phyloP scores from a whole-genome alignment of 2,797 vertebrate genomes.

The Pteropus rufus region DNA sequence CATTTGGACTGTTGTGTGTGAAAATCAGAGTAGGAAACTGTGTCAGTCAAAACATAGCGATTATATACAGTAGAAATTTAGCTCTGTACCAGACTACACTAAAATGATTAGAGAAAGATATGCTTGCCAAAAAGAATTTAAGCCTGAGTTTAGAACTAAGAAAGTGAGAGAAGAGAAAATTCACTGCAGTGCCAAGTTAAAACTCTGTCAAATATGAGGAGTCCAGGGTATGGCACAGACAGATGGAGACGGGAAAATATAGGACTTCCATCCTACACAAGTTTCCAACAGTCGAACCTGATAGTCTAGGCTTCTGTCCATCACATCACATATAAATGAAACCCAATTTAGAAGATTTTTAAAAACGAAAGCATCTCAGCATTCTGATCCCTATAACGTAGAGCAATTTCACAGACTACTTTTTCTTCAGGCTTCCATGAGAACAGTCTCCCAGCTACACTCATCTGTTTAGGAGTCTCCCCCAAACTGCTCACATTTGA shows the following conservation, averaged over 20 bases:
- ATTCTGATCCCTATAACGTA: not conserved
- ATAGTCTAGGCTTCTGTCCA: not conserved
- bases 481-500: not conserved
- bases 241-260: not conserved
- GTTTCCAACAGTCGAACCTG: not conserved
- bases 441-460: not conserved
- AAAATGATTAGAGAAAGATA: slow-evolving; percentile 45
- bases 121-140: slow-evolving; percentile 41
- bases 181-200: not conserved
- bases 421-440: not conserved
- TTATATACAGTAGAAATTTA: slow-evolving; percentile 8
- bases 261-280: not conserved
- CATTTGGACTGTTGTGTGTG: not conserved
- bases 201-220: not conserved
- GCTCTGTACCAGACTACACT: slow-evolving; percentile 21
- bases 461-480: not conserved
- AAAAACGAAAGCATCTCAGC: not conserved
- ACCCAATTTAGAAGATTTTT: not conserved
- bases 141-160: slow-evolving; percentile 22
- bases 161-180: not conserved
- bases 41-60: slow-evolving; percentile 56
- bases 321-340: not conserved
- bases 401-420: not conserved
- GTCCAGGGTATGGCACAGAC: not conserved
- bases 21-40: slow-evolving; percentile 36